Evolutionary conservation across 92 coral and sea anemone genomes (phyloP).

Genomic region (Isaurus tuberculatus): DNA sequence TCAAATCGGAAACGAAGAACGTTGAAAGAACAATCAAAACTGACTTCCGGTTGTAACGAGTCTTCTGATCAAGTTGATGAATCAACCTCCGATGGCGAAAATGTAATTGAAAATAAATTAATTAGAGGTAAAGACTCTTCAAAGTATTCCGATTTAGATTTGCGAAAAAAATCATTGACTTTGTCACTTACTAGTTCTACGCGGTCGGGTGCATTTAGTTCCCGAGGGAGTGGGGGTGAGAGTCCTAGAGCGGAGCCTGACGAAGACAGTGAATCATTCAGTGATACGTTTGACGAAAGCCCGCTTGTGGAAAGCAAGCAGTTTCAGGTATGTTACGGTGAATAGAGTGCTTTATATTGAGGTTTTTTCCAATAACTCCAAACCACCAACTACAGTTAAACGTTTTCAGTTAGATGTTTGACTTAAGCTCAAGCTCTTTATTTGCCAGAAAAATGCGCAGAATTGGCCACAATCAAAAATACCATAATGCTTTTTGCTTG

Average conservation of each 20-base stretch:
- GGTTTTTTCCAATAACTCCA: background rate
- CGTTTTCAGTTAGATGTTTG: no score
- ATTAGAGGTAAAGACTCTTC: slow-evolving; percentile 54
- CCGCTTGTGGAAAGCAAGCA: slow-evolving; percentile 77
- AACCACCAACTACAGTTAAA: no score
- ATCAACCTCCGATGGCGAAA: slow-evolving; percentile 68
- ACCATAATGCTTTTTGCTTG: no score
- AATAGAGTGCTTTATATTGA: background rate
- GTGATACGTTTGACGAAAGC: slow-evolving; percentile 87
- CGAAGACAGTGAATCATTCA: slow-evolving; percentile 90
- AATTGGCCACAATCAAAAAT: no score
- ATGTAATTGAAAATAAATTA: slow-evolving; percentile 55
- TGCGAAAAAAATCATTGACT: slow-evolving; percentile 82
- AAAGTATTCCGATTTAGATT: slow-evolving; percentile 79
- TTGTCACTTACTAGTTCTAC: slow-evolving; percentile 68
- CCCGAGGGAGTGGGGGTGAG: slow-evolving; percentile 67
- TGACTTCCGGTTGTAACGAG: slow-evolving; percentile 28
- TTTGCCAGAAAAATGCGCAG: no score
- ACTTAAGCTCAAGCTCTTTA: no score
- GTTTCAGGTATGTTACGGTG: slow-evolving; percentile 69
- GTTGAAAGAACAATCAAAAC: slow-evolving; percentile 28
- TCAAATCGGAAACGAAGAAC: slow-evolving; percentile 28
- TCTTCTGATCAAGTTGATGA: slow-evolving; percentile 73
- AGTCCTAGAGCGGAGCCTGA: slow-evolving; percentile 81
- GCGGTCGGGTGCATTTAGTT: slow-evolving; percentile 60